Conservation (phyloP, 2,113 vertebrate species). For the Microtus oregoni region DNA sequence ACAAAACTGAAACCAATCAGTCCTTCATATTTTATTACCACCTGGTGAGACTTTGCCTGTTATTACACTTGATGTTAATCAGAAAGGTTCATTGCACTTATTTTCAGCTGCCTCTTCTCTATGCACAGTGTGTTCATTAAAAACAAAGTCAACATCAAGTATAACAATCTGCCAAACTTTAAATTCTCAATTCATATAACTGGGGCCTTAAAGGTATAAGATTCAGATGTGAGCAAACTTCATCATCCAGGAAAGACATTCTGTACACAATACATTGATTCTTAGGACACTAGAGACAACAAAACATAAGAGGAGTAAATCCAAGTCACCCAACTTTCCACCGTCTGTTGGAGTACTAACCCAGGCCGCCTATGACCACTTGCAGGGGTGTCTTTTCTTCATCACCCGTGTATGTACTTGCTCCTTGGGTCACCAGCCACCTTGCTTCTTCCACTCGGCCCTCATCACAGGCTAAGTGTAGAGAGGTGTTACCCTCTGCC, state of each 20-base stretch:
- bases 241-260: neutral
- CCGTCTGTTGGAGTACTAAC: neutral
- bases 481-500: neutral
- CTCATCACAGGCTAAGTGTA: slow-evolving; percentile 96
- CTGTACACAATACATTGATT: slow-evolving; percentile 30
- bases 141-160: neutral
- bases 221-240: slow-evolving; percentile 31
- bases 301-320: slow-evolving; percentile 51
- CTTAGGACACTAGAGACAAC: neutral
- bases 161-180: neutral
- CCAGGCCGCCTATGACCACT: slow-evolving; percentile 88
- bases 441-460: slow-evolving; percentile 95
- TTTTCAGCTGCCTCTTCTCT: neutral
- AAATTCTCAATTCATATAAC: neutral
- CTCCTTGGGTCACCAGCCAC: slow-evolving; percentile 93
- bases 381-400: slow-evolving; percentile 96
- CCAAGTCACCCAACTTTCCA: neutral
- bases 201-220: neutral
- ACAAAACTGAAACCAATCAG: slow-evolving; percentile 26
- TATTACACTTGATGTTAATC: neutral
- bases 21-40: neutral
- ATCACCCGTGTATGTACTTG: slow-evolving; percentile 97
- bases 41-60: slow-evolving; percentile 13
- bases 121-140: slow-evolving; percentile 19
- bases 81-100: neutral